A percentile compares a stretch with the other conserved stretches of the same genome.
phyloP scores from a whole-genome alignment of 2,888 invertebrate genomes.

The Dorcus hopei region DNA sequence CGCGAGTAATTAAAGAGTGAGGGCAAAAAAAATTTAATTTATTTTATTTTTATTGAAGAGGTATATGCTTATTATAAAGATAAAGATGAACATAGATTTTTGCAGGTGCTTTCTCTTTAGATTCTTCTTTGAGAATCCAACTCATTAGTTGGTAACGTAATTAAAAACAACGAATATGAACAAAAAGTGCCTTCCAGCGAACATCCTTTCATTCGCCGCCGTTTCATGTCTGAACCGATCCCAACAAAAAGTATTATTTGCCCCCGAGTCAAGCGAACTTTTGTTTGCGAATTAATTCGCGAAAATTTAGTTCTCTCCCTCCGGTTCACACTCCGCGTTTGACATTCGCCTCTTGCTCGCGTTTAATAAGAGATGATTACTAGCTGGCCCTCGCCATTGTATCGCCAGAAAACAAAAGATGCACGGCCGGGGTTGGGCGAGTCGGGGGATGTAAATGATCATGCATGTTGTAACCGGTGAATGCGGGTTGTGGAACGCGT shows the following conservation, averaged over 20 bases:
- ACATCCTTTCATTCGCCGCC: conserved; percentile 14
- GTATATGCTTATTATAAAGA: no score
- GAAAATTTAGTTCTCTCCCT: conserved; percentile 19
- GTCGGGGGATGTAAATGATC: conserved; percentile 20
- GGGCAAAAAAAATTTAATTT: no score
- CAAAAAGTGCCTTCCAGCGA: conserved; percentile 14
- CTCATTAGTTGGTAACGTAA: conserved; percentile 30
- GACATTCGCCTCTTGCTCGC: conserved; percentile 15
- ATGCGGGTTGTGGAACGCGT: background rate
- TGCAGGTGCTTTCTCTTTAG: no score
- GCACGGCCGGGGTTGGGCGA: conserved; percentile 18
- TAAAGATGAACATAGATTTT: no score
- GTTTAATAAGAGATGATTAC: conserved; percentile 27
- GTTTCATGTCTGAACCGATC: conserved; percentile 19
- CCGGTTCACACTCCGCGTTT: conserved; percentile 21
- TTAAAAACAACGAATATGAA: conserved; percentile 23
- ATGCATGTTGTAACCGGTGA: conserved; percentile 12
- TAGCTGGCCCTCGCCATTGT: conserved; percentile 23
- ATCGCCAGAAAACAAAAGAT: conserved; percentile 24
- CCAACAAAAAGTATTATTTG: conserved; percentile 23
- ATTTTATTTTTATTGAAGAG: no score
- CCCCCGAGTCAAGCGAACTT: conserved; percentile 23
- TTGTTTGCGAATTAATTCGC: conserved; percentile 27
- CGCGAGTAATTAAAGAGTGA: no score
- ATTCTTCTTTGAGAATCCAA: conserved; percentile 19